A percentile compares a stretch with the other conserved stretches of the same genome.
Evolutionary conservation across 2,888 invertebrate genomes (phyloP).

Genomic region (Cinara cedri): DNA sequence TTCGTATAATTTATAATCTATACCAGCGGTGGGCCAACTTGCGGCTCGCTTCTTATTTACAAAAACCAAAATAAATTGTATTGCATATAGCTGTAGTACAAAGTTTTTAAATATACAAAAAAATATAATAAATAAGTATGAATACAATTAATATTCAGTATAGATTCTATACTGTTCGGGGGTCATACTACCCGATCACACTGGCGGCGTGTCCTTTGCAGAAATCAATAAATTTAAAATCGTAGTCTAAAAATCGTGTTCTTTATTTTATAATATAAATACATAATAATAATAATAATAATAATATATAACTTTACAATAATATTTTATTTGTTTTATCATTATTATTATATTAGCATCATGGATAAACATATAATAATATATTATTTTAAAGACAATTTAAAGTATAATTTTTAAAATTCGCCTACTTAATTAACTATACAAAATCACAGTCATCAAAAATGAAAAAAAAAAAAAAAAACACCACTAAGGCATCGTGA

Average conservation of each 20-base stretch:
- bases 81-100: no score
- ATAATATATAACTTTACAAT: slow-evolving; percentile 48
- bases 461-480: slow-evolving; percentile 44
- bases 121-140: no score
- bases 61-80: no score
- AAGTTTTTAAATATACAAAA: no score
- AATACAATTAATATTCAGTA: no score
- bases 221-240: neutral
- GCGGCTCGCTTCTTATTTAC: neutral
- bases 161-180: no score
- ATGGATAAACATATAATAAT: slow-evolving; percentile 32
- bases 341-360: slow-evolving; percentile 28
- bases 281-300: slow-evolving; percentile 6
- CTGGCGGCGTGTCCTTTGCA: no score
- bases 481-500: slow-evolving; percentile 17
- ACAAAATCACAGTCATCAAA: slow-evolving; percentile 56
- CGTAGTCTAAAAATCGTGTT: slow-evolving; percentile 48
- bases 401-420: slow-evolving; percentile 21
- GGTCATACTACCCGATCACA: no score
- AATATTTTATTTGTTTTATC: slow-evolving; percentile 3
- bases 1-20: no score
- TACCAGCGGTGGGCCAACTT: no score
- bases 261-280: slow-evolving; percentile 32
- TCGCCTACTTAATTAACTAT: slow-evolving; percentile 55
- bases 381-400: slow-evolving; percentile 42